Evolutionary conservation across 1,140 invertebrate genomes (phyloP), one percentile per base, ranked within the genome.

Genomic region (Chionoecetes opilio): DNA sequence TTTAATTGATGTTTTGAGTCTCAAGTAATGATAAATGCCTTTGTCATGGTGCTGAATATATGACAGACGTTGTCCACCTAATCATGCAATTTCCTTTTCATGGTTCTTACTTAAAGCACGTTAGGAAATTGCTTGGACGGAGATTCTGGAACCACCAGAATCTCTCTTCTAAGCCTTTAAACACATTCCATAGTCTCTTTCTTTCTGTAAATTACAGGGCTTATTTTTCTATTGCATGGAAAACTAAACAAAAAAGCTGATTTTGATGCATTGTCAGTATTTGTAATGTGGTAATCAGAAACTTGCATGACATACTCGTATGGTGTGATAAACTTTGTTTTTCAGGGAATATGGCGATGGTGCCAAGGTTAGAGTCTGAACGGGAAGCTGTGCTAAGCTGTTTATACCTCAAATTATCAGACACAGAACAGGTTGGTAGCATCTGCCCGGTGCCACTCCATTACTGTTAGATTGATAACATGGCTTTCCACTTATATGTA

Each of bases 31-130:
- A n/a, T 75, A n/a, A 53, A 53, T 14, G 46, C 63, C 63, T 75
- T 75, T 75, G 63, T 75, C 26, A 75, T 75, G 63, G 63, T 75
- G 63, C 63, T 75, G 63, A 75, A 21, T 75, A 46, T 46, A 75
- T n/a, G 63, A 75, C 63, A 75, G 21, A 63, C 63, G n/a, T 75
- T 75, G 26, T 75, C 1, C 63, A 17, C n/a, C n/a, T n/a, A 2
- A n/a, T 75, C 46, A 21, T 75, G n/a, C 26, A 75, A 21, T n/a
- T 75, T 75, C 2, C 63, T 8, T 75, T 75, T 75, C 6, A 21
- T 75, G 9, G 14, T 75, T 75, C 8, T 75, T 3, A 75, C 21
- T 53, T 53, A 21, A 75, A 6, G n/a, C 21, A 75, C 26, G 63
- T n/a, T n/a, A 21, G n/a, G 3, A n/a, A n/a, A n/a, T n/a, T 75